These are phyloP conservation scores for Bryconaethiops microstoma DNA, from an alignment of 2,797 vertebrate species.

Conservation along the genomic window DNA sequence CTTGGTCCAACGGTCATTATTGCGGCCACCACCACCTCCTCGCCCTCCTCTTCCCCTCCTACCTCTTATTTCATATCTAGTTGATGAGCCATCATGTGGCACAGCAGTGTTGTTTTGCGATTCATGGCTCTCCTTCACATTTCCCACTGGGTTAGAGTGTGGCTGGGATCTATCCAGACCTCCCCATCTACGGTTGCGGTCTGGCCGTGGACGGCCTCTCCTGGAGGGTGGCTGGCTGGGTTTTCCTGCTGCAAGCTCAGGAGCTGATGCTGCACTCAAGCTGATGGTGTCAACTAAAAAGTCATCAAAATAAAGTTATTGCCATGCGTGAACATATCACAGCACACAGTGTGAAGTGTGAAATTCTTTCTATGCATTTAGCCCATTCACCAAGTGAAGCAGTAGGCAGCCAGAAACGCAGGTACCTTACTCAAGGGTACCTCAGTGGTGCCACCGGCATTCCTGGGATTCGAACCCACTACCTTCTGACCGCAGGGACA, in stretches of 20 bases:
- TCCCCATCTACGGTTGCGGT: conserved; percentile 74
- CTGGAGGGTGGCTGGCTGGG: conserved; percentile 72
- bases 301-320: too few species aligned
- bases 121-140: conserved; percentile 64
- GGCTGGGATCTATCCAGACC: conserved; percentile 69
- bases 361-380: too few species aligned
- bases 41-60: conserved; percentile 60
- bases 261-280: conserved; percentile 73
- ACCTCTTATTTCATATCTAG: conserved; percentile 62
- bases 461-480: too few species aligned
- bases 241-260: conserved; percentile 76
- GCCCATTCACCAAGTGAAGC: too few species aligned
- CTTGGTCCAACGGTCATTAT: conserved; percentile 63
- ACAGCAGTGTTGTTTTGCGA: conserved; percentile 68
- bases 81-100: conserved; percentile 51
- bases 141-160: conserved; percentile 54
- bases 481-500: too few species aligned
- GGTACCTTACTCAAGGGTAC: too few species aligned
- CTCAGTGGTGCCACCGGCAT: too few species aligned
- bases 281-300: conserved; percentile 64
- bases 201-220: conserved; percentile 76
- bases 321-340: too few species aligned
- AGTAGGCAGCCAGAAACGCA: too few species aligned
- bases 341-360: too few species aligned
- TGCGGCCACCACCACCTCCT: conserved; percentile 46